phyloP scores from a whole-genome alignment of 2,888 invertebrate genomes.

The Drosophila mettleri region DNA sequence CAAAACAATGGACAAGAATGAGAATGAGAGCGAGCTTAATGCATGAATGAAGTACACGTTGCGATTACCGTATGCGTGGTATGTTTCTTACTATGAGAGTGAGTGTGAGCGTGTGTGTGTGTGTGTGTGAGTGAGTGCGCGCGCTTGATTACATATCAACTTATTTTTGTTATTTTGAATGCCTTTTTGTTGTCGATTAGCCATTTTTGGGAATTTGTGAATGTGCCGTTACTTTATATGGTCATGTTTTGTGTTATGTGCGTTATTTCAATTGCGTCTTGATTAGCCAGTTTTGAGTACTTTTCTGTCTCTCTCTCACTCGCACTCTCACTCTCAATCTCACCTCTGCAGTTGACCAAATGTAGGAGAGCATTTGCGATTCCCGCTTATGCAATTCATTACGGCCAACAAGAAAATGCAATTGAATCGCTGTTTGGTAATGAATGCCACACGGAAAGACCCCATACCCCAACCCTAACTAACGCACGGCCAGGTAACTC shows the following conservation, averaged over 20 bases:
- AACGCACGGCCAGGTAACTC: constrained; percentile 50
- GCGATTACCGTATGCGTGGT: constrained; percentile 13
- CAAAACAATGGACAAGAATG: constrained; percentile 43
- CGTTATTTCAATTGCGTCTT: constrained; percentile 41
- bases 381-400: constrained; percentile 75
- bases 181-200: constrained; percentile 33
- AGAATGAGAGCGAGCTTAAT: constrained; percentile 35
- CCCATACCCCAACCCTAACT: background rate
- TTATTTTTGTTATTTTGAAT: constrained; percentile 28
- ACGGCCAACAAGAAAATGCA: constrained; percentile 61
- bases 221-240: constrained; percentile 66
- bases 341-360: constrained; percentile 42
- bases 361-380: constrained; percentile 66
- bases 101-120: constrained; percentile 22
- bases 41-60: constrained; percentile 51
- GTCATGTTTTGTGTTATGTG: constrained; percentile 66
- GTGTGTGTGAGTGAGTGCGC: constrained; percentile 22
- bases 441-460: constrained; percentile 52
- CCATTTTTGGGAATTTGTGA: constrained; percentile 53
- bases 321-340: constrained; percentile 2
- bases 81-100: background rate
- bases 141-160: constrained; percentile 60
- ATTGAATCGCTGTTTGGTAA: constrained; percentile 75
- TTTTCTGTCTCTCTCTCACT: background rate
- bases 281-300: constrained; percentile 49